Evolutionary conservation across 2,888 invertebrate species (phyloP), one percentile per base, ranked within the genome.

Genomic region (Orthosia gracilis): DNA sequence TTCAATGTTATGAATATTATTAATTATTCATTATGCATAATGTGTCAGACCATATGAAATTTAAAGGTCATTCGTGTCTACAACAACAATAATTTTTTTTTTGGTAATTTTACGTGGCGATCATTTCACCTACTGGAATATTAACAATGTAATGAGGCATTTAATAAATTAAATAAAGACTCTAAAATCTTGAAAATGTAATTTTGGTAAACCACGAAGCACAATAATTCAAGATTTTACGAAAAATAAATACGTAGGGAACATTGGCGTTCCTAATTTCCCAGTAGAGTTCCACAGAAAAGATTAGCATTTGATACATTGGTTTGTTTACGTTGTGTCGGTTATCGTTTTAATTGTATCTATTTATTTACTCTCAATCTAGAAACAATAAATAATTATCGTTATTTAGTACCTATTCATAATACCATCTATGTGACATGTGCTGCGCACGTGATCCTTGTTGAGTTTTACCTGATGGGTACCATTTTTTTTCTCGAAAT

Each of bases 361-460:
- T 59, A 57, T 80, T 47, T 78, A 66, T 74, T 78, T 67, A 78
- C 76, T 18, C 67, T 81, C 76, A 82, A 78, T 76, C 58, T 49
- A 65, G 18, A 17, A 50, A 67, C 67, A 67, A 81, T 78, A 73
- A 64, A 70, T 64, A 64, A 70, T 64, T 64, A 69, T 47, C 18
- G 21, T 64, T 47, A 58, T 81, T 58, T 54, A 76, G 58, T 45
- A 40, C 9, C 40, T 9, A 59, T 64, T 76, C 54, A 68, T 54
- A 63, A 75, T 17, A 64, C 26, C 75, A 40, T 40, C 9, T 9
- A 40, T 40, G 9, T 40, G 40, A 7, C 40, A 79, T 79, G 80
- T 59, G 76, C 2, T 13, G 12, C 40, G 9, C 62, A 76, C 65
- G 62, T 74, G 75, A 61, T 40, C 13, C 21, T 12, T 15, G 49